phyloP scores from a whole-genome alignment of 2,797 vertebrate species.

The Tadarida brasiliensis region DNA sequence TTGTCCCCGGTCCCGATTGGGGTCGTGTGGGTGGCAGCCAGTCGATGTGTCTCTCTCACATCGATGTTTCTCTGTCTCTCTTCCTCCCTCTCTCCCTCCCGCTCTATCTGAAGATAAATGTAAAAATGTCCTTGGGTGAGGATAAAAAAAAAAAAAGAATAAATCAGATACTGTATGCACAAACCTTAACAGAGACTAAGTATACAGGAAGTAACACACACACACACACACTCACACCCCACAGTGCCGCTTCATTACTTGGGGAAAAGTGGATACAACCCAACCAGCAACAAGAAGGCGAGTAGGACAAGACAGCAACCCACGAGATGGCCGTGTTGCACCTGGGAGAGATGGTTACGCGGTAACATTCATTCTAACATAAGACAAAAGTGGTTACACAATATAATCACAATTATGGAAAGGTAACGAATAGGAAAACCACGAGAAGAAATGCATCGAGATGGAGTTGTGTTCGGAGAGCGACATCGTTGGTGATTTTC shows the following conservation, averaged over 20 bases:
- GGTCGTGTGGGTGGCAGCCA: too few species aligned
- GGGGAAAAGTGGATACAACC: not conserved
- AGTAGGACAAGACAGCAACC: not conserved
- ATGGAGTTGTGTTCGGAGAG: not conserved
- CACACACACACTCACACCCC: not conserved
- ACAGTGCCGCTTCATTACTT: not conserved
- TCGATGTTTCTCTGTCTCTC: too few species aligned
- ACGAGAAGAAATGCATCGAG: not conserved
- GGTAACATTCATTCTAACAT: not conserved
- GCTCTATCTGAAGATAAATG: too few species aligned
- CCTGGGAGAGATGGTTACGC: not conserved
- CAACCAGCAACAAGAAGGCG: not conserved
- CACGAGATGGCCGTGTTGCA: not conserved
- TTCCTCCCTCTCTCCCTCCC: too few species aligned
- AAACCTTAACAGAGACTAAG: not conserved
- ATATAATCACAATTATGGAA: not conserved
- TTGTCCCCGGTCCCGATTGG: too few species aligned
- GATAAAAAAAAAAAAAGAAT: not conserved
- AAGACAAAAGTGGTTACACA: not conserved
- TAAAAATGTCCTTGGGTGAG: too few species aligned
- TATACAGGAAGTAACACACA: not conserved
- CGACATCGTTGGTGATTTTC: not conserved
- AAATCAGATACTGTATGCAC: not conserved
- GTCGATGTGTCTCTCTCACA: too few species aligned
- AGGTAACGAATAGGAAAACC: not conserved